Evolutionary conservation across 92 coral and sea anemone genomes (phyloP).

Genomic region (Palythoa grandis): DNA sequence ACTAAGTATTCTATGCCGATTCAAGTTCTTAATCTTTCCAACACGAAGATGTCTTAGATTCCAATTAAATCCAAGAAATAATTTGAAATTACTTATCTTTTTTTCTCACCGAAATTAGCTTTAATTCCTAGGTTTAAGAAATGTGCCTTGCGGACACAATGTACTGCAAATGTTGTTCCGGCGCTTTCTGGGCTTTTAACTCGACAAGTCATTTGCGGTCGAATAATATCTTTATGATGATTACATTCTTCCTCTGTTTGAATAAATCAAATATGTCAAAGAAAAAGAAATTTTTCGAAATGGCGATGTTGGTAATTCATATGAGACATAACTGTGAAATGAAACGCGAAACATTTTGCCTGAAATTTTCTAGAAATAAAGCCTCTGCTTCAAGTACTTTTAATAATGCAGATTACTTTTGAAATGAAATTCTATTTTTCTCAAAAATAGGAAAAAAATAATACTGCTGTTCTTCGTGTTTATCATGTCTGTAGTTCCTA

Average conservation of each 20-base stretch:
- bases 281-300: background rate
- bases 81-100: background rate
- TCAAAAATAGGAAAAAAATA: background rate
- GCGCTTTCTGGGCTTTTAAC: slow-evolving; percentile 19
- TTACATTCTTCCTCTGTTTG: background rate
- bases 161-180: background rate
- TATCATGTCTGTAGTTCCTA: background rate
- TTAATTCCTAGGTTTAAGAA: background rate
- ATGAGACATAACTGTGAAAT: background rate
- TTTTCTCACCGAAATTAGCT: background rate
- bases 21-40: background rate
- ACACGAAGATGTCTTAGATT: background rate
- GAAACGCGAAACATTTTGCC: background rate
- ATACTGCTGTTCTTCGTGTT: background rate
- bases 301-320: background rate
- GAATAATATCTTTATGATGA: background rate
- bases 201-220: slow-evolving; percentile 26
- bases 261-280: too few relatives aligned
- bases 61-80: background rate
- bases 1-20: background rate
- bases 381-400: background rate
- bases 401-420: background rate
- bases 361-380: background rate
- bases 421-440: background rate
- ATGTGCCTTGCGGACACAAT: background rate